Percentiles rank a stretch among this genome's conserved stretches.
phyloP scores from a whole-genome alignment of 2,797 vertebrate genomes.

The Menidia menidia region DNA sequence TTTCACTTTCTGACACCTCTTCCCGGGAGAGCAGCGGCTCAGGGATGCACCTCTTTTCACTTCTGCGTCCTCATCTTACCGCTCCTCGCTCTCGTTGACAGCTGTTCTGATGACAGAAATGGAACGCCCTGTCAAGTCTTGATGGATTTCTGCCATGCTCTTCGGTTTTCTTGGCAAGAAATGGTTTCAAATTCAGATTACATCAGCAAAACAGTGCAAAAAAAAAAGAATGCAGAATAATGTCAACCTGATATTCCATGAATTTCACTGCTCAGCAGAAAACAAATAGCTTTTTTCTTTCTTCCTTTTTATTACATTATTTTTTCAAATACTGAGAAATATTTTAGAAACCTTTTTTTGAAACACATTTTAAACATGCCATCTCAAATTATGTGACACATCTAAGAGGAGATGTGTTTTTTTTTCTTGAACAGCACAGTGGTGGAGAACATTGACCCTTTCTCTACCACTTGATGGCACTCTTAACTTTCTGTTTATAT shows the following conservation, averaged over 20 bases:
- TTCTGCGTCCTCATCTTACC: constrained; percentile 37
- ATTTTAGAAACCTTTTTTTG: background rate
- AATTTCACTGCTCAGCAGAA: constrained; percentile 5
- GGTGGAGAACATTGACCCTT: background rate
- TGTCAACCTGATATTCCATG: constrained; percentile 2
- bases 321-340: background rate
- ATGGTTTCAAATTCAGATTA: constrained; percentile 44
- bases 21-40: constrained; percentile 65
- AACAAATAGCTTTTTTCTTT: background rate
- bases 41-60: constrained; percentile 59
- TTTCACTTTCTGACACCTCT: constrained; percentile 65
- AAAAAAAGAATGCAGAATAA: constrained; percentile 25
- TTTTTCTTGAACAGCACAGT: background rate
- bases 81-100: constrained; percentile 59
- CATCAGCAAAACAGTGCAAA: constrained; percentile 21
- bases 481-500: constrained; percentile 54
- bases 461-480: constrained; percentile 78
- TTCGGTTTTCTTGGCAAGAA: constrained; percentile 25
- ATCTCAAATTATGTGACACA: background rate
- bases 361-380: constrained; percentile 3
- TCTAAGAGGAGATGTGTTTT: background rate
- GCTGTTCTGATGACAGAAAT: constrained; percentile 68
- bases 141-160: constrained; percentile 58
- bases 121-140: constrained; percentile 49
- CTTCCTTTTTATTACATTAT: background rate